These are phyloP conservation scores for Lasioglossum lativentre DNA, from an alignment of 2,888 invertebrate species.

Conservation along the genomic window DNA sequence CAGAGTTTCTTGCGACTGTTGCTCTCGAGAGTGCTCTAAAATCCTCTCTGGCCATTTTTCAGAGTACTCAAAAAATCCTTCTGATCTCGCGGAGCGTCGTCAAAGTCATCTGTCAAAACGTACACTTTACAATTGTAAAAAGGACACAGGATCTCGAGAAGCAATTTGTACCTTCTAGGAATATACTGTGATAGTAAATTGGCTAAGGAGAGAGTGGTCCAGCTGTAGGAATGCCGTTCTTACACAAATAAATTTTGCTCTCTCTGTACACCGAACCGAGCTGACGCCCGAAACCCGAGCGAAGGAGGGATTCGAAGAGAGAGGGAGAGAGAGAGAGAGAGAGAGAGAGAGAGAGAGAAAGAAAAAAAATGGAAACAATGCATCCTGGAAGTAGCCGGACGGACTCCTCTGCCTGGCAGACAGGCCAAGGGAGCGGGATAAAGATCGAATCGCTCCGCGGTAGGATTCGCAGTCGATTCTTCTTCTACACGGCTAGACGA, in stretches of 20 bases:
- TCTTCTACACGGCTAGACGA: slow-evolving; percentile 44
- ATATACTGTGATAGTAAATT: neutral
- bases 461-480: slow-evolving; percentile 43
- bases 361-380: slow-evolving; percentile 68
- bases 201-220: neutral
- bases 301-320: slow-evolving; percentile 40
- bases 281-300: slow-evolving; percentile 64
- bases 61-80: neutral
- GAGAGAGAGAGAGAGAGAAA: slow-evolving; percentile 23
- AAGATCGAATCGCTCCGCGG: slow-evolving; percentile 39
- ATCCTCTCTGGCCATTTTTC: neutral
- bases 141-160: neutral
- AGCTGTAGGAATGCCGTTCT: neutral
- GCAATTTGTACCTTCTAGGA: neutral
- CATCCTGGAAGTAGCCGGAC: slow-evolving; percentile 68
- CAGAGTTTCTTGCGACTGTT: slow-evolving; percentile 20
- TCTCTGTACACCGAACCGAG: slow-evolving; percentile 66
- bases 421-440: neutral
- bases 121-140: too few species aligned
- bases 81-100: too few species aligned
- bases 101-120: too few species aligned
- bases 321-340: slow-evolving; percentile 37
- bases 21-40: neutral
- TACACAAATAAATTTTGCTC: neutral
- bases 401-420: slow-evolving; percentile 53